These are phyloP conservation scores for Lapara coniferarum DNA, from an alignment of 2,888 invertebrate species.

Conservation along the genomic window DNA sequence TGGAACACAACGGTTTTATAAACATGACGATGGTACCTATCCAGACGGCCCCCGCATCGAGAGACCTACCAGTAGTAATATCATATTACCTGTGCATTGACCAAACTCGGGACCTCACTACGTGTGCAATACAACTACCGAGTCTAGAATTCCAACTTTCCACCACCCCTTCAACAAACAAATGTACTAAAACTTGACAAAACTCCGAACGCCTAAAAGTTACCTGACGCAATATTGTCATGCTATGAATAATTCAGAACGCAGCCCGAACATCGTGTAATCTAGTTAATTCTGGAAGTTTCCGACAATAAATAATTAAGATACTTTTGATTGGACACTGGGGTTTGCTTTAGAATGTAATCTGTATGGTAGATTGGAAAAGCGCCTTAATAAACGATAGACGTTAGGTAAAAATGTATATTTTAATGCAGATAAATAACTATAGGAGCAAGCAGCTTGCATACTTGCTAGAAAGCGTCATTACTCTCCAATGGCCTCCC, in stretches of 20 bases:
- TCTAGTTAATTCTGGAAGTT: conserved; percentile 47
- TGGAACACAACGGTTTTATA: too few relatives aligned
- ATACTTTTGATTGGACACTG: conserved; percentile 32
- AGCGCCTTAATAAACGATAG: background rate
- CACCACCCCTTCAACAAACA: background rate
- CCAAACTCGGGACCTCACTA: too few relatives aligned
- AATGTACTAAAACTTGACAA: background rate
- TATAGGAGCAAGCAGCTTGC: too few relatives aligned
- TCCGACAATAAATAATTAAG: conserved; percentile 40
- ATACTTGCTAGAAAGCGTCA: too few relatives aligned
- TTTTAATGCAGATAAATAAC: too few relatives aligned
- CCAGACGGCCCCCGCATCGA: too few relatives aligned
- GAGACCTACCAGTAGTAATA: too few relatives aligned
- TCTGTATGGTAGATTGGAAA: background rate
- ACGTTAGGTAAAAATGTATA: too few relatives aligned
- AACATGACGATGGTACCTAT: too few relatives aligned
- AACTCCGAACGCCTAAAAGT: conserved; percentile 8
- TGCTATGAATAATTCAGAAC: conserved; percentile 28
- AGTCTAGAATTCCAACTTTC: background rate
- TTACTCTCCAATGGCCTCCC: too few relatives aligned
- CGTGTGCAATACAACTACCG: too few relatives aligned
- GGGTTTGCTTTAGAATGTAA: conserved; percentile 23
- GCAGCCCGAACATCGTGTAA: conserved; percentile 36
- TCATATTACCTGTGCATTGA: too few relatives aligned
- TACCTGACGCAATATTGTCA: conserved; percentile 23